Percentiles rank a stretch among this genome's conserved stretches.
Evolutionary conservation across 1,140 invertebrate genomes (phyloP).

Genomic region (Pomacea maculata): DNA sequence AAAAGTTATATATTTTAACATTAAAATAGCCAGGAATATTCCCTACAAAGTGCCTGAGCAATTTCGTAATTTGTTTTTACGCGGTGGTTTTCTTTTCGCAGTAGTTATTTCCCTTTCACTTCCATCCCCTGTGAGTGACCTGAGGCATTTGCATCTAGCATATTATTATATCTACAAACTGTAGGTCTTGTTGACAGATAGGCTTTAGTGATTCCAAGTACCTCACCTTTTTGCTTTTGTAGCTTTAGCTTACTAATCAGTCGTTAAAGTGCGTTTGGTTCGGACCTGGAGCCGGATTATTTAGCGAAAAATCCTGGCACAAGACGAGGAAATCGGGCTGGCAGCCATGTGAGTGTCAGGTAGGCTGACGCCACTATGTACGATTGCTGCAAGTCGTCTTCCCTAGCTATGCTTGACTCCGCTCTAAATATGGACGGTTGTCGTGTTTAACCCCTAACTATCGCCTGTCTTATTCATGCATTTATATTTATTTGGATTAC

Average conservation of each 20-base stretch:
- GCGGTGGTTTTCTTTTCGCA: conserved; percentile 1
- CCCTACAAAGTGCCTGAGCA: no score
- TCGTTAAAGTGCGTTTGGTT: conserved; percentile 13
- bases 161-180: conserved; percentile 29
- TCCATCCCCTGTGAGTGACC: conserved; percentile 21
- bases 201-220: conserved; percentile 28
- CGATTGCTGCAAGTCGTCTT: no score
- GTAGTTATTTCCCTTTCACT: conserved; percentile 19
- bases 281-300: background rate
- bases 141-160: conserved; percentile 33
- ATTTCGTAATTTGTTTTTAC: conserved; percentile 16
- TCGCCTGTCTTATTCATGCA: no score
- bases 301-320: conserved; percentile 13
- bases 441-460: no score
- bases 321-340: conserved; percentile 19
- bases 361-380: conserved; percentile 4
- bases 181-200: conserved; percentile 31
- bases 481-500: no score
- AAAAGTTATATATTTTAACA: background rate
- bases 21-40: background rate
- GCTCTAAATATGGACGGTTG: no score
- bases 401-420: no score
- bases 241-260: conserved; percentile 29
- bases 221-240: conserved; percentile 33
- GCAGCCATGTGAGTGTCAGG: conserved; percentile 5